Evolutionary conservation across 2,797 vertebrate species (phyloP).

Genomic region (Onychomys torridus): DNA sequence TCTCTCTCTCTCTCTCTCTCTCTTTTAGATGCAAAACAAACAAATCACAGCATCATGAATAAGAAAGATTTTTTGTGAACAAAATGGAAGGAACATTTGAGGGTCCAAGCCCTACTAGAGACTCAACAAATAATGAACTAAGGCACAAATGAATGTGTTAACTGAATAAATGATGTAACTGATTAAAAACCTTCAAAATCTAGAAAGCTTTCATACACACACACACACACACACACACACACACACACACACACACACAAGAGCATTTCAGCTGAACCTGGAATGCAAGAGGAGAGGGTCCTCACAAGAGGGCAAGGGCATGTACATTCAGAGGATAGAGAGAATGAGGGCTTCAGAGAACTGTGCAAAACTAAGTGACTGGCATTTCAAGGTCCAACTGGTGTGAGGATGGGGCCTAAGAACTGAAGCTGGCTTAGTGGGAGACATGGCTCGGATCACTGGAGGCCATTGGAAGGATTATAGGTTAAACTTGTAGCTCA

Average conservation of each 20-base stretch:
- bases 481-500: not conserved
- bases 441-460: not conserved
- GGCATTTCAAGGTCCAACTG: not conserved
- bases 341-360: not conserved
- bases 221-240: not conserved
- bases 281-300: not conserved
- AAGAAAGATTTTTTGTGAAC: not conserved
- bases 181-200: not conserved
- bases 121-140: slow-evolving; percentile 29
- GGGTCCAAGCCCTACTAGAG: not conserved
- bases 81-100: not conserved
- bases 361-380: not conserved
- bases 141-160: not conserved
- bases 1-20: too few relatives aligned
- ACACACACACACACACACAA: not conserved
- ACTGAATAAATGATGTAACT: not conserved
- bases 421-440: not conserved
- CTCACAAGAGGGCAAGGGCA: not conserved
- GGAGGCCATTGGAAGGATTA: not conserved
- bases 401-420: not conserved
- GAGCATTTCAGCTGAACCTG: not conserved
- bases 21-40: not conserved
- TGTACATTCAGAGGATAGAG: not conserved
- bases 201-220: not conserved
- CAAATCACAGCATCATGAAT: not conserved